phyloP scores from a whole-genome alignment of 1,140 invertebrate species.

The Pemphigus obesinymphae region DNA sequence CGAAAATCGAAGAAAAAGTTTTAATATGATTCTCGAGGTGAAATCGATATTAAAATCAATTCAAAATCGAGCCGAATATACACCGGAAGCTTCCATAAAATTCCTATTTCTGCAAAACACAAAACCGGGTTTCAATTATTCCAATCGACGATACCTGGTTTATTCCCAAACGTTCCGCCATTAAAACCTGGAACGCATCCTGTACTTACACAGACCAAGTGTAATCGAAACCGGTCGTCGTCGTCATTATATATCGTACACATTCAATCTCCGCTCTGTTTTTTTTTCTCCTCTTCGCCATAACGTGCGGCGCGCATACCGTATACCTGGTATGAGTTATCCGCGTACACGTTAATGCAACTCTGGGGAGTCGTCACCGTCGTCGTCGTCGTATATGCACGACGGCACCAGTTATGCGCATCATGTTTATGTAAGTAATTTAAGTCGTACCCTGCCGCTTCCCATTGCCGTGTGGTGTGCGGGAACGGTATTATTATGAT shows the following conservation, averaged over 20 bases:
- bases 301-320: too few species aligned
- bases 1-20: too few species aligned
- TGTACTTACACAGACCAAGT: too few species aligned
- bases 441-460: background rate
- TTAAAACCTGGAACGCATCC: too few species aligned
- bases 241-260: background rate
- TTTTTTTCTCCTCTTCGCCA: background rate
- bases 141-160: too few species aligned
- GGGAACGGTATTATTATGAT: background rate
- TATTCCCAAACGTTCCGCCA: too few species aligned
- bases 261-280: background rate
- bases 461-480: background rate
- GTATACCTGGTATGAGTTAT: background rate
- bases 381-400: background rate
- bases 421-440: slow-evolving; percentile 13
- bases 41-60: too few species aligned
- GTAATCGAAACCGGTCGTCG: background rate
- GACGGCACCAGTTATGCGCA: background rate
- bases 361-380: slow-evolving; percentile 24
- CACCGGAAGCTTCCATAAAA: too few species aligned
- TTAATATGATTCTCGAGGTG: too few species aligned
- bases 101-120: too few species aligned
- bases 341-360: slow-evolving; percentile 1
- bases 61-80: too few species aligned
- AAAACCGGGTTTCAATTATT: too few species aligned